A percentile compares a stretch with the other conserved stretches of the same genome.
These are phyloP conservation scores for Diadophis punctatus DNA, from an alignment of 2,113 vertebrate genomes.

Conservation along the genomic window DNA sequence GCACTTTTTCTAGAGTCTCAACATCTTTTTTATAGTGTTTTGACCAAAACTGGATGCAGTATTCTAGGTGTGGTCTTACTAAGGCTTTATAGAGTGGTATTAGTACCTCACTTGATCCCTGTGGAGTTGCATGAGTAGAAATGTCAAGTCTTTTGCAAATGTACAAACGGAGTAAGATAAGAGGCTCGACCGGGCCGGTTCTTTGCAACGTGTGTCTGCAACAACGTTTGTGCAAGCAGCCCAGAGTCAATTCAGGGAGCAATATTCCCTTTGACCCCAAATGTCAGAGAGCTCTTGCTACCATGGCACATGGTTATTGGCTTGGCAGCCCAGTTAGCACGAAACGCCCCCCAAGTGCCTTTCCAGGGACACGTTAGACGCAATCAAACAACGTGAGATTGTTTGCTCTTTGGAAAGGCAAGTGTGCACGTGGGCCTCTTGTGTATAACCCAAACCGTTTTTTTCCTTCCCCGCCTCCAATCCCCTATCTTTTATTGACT, in stretches of 20 bases:
- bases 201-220: background rate
- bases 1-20: too few species aligned
- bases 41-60: too few species aligned
- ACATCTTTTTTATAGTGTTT: too few species aligned
- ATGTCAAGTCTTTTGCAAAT: background rate
- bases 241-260: too few species aligned
- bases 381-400: background rate
- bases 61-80: too few species aligned
- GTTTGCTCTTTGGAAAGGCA: slow-evolving; percentile 4
- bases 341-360: background rate
- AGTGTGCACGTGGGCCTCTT: background rate
- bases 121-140: background rate
- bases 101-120: background rate
- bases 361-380: background rate
- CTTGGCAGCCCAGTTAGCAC: background rate
- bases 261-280: background rate
- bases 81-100: too few species aligned
- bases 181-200: background rate
- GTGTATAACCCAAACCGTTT: background rate
- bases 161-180: background rate
- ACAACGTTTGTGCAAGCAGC: background rate
- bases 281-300: background rate
- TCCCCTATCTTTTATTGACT: slow-evolving; percentile 1
- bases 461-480: background rate
- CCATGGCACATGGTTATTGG: background rate